Base-by-base conservation (phyloP, 2,888 invertebrate genomes). In the Heliconius aoede region DNA sequence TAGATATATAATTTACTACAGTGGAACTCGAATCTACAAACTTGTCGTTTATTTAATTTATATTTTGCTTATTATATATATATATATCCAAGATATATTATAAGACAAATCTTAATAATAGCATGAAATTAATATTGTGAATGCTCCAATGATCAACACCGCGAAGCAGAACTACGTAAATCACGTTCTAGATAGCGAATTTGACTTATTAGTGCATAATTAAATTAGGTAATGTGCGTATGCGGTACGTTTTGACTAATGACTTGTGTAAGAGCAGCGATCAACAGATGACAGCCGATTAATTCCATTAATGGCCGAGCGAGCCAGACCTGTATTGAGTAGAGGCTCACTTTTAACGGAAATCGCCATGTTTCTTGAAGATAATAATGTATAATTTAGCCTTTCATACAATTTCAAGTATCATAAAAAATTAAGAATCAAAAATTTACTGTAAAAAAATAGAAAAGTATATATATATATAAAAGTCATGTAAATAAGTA, bases 281-380 rank as follows among this genome's bases (percentile, higher is more conserved):
- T 91, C 91, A 91, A 90, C 90, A 91, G 90, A 89, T 91, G 91
- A 91, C 90, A 90, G 87, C 88, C 89, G 89, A 92, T 92, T 92
- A 91, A 89, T 90, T 86, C 82, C 88, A 92, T 91, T 91, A 91
- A 92, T 91, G 86, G 89, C 86, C 76, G 79, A 78, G 81, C 82
- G 82, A 84, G 80, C 81, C 67, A 74, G 67, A 69, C 68, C 79
- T 79, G 78, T 79, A 80, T 79, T 76, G 74, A 55, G 71, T 73
- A 77, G 36, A 36, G 32, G 67, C 71, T 58, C 69, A 73, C 77
- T 76, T 80, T 76, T 74, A 30, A 73, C 78, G 71, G 61, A 62
- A 28, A 62, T 24, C 51, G 7, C 15, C 24, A 62, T 61, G 61
- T 24, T n/a, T n/a, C n/a, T n/a, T n/a, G n/a, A n/a, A n/a, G n/a